Conservation (phyloP, 1,140 invertebrate genomes). For the Dreissena rostriformis region DNA sequence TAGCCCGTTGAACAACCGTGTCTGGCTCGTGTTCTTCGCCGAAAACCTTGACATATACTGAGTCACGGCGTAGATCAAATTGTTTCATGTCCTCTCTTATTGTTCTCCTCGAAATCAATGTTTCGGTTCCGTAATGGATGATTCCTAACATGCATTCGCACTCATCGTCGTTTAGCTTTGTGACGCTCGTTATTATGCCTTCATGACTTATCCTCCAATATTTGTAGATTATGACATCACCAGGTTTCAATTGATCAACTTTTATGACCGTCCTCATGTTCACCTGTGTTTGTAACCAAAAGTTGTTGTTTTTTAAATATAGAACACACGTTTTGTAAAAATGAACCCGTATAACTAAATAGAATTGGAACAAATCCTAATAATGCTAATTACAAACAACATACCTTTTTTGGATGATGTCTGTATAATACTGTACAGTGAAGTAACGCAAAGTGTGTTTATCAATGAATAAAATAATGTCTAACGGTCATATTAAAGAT, state of each 20-base stretch:
- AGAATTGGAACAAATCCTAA: no score
- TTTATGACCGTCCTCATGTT: no score
- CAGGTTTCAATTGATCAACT: background rate
- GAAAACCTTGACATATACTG: background rate
- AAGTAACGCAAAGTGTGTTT: no score
- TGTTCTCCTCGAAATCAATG: constrained; percentile 11
- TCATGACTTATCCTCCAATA: constrained; percentile 26
- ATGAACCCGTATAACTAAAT: no score
- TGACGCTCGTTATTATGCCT: constrained; percentile 11
- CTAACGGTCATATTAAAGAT: no score
- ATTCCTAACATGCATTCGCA: background rate
- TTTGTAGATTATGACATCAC: constrained; percentile 9
- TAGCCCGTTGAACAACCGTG: constrained; percentile 26
- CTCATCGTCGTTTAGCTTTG: background rate
- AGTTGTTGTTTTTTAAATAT: no score
- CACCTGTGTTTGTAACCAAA: no score
- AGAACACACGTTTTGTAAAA: no score
- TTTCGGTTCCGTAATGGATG: constrained; percentile 33
- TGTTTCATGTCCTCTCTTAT: constrained; percentile 27
- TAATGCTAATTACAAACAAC: no score
- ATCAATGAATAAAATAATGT: no score
- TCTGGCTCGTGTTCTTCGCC: constrained; percentile 22
- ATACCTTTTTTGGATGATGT: no score
- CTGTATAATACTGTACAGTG: no score
- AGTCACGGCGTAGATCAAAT: background rate